Base-by-base conservation (phyloP, 2,888 invertebrate species). In the Parnassius smintheus region DNA sequence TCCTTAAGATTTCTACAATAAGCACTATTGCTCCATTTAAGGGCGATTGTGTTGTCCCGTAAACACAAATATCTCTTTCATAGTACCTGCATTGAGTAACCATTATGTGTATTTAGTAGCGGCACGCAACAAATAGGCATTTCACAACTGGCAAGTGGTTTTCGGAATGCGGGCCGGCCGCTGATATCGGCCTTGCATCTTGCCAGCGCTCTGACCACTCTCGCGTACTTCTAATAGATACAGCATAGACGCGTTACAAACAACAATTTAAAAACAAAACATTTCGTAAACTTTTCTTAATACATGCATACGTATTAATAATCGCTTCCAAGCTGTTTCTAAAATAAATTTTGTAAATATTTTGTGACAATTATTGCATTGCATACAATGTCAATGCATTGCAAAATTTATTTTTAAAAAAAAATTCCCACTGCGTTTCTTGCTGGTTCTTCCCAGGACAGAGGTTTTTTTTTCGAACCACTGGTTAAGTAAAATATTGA, bases 171-270 rank as follows among this genome's bases (percentile, higher is more conserved):
- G 83, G 86, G 76, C 80, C 81, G 82, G 74, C 75, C 73, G 72
- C 65, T 65, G 72, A 78, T 80, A 82, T 80, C 85, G 88, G 87
- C 89, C 89, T 88, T 89, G 90, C 83, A 81, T 84, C 86, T 85
- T 83, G 85, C 87, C 86, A 85, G 82, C 80, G 76, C 81, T 18
- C 18, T 87, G 88, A 86, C 88, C 87, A 88, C 86, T 87, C 86
- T 82, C 76, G 69, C 65, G 65, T 67, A 70, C 69, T 65, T 58
- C 51, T 57, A 58, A 11, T 53, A 46, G n/a, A 52, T 68, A 66
- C 61, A 67, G 66, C 66, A 65, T 66, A 61, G 66, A 68, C 61
- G 13, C 10, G 48, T 42, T 42, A 65, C 58, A 67, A 70, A 65
- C 64, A 59, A 61, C 42, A 64, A 62, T 61, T 59, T 65, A 42